Conservation (phyloP, 2,113 vertebrate species). For the Ahaetulla prasina region DNA sequence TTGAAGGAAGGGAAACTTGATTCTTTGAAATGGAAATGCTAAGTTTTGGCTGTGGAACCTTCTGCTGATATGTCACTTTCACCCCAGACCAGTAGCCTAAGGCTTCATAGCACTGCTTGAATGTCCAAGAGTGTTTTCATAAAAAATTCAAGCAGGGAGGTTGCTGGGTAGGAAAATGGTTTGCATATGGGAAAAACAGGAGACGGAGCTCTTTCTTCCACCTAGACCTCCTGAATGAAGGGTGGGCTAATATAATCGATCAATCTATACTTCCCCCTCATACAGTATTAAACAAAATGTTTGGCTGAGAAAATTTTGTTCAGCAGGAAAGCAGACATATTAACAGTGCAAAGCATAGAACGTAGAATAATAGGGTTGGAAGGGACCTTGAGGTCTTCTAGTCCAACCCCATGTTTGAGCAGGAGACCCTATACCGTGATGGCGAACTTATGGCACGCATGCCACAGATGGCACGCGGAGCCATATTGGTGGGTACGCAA, state of each 20-base stretch:
- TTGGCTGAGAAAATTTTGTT: neutral
- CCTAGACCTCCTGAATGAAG: neutral
- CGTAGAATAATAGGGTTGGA: neutral
- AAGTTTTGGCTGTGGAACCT: neutral
- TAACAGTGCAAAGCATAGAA: neutral
- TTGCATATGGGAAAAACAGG: neutral
- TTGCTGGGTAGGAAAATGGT: neutral
- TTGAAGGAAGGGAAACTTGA: neutral
- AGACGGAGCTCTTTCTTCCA: neutral
- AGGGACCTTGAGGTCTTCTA: neutral
- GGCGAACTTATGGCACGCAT: too few species aligned
- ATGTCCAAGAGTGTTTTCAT: too few species aligned
- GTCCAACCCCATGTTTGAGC: neutral
- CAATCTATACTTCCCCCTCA: neutral
- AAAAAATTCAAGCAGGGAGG: neutral
- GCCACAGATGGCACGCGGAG: too few species aligned
- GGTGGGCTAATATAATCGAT: neutral
- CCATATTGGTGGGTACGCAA: too few species aligned
- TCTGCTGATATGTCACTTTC: neutral
- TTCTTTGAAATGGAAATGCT: neutral
- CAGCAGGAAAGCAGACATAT: neutral
- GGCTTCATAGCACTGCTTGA: neutral
- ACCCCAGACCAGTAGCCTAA: neutral
- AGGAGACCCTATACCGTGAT: neutral
- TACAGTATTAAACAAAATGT: neutral